Conservation (phyloP, 2,888 invertebrate species). For the Synergus laeviventris region DNA sequence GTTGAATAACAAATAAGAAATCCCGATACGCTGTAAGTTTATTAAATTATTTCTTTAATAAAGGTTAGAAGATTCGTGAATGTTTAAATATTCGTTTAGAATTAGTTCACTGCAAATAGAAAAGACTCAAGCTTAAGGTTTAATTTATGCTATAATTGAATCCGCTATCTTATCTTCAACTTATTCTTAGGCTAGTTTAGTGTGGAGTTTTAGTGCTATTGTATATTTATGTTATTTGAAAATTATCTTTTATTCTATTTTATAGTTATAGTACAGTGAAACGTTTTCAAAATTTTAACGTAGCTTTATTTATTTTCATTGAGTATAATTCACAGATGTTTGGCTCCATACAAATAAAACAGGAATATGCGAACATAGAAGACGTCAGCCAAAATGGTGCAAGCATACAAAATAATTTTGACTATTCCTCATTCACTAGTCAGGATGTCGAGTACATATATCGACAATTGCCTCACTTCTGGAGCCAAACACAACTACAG, state of each 20-base stretch:
- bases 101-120: too few species aligned
- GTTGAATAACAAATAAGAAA: constrained; percentile 1
- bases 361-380: constrained; percentile 70
- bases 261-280: background rate
- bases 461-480: constrained; percentile 72
- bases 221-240: background rate
- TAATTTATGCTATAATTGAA: too few species aligned
- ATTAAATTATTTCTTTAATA: background rate
- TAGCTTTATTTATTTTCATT: background rate
- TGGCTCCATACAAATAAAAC: constrained; percentile 72
- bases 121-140: too few species aligned
- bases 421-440: constrained; percentile 70
- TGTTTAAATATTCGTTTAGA: background rate
- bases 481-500: constrained; percentile 69
- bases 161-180: too few species aligned
- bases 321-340: constrained; percentile 68
- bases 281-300: background rate
- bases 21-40: constrained; percentile 21
- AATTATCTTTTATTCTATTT: background rate
- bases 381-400: constrained; percentile 65
- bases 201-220: background rate
- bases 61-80: too few species aligned
- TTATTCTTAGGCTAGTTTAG: background rate
- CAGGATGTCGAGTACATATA: constrained; percentile 72
- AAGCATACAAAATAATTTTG: constrained; percentile 63